Conservation (phyloP, 2,113 vertebrate genomes). For the cattle (Bos taurus) region ARS-UCD2.0 NC_037342.1:3953001-3953500, state of each 20-base stretch:
- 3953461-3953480: background rate
- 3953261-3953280: background rate
- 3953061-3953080: background rate
- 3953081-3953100: background rate
- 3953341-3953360: background rate
- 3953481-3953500: background rate
- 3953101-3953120: background rate
- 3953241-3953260: background rate
- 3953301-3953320: background rate
- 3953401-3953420: background rate
- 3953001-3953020: background rate
- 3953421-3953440: background rate
- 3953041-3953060: background rate
- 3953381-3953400: background rate
- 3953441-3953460: background rate
- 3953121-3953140: background rate
- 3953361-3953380: background rate
- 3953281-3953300: background rate
- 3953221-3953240: background rate
- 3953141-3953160: background rate
- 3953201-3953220: background rate
- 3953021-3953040: background rate
- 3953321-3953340: background rate
- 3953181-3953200: background rate
- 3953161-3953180: background rate